These are phyloP conservation scores for Neotoxoptera formosana DNA, from an alignment of 1,140 invertebrate genomes.

Conservation along the genomic window DNA sequence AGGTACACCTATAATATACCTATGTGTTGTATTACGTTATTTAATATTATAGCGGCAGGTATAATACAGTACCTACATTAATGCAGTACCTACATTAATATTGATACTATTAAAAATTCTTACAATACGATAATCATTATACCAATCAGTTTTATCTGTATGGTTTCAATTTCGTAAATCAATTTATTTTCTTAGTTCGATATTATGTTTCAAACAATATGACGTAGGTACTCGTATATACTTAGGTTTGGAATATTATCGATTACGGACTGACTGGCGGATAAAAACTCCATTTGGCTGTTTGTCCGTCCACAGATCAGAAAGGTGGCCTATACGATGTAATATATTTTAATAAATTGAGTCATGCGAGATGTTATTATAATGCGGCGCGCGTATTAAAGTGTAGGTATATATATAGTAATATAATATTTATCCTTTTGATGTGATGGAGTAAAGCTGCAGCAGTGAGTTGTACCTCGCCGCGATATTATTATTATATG, in stretches of 20 bases:
- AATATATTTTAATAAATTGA: slow-evolving; percentile 14
- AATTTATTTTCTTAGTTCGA: neutral
- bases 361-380: neutral
- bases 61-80: too few relatives aligned
- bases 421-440: neutral
- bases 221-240: too few relatives aligned
- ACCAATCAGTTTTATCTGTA: too few relatives aligned
- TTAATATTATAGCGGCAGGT: too few relatives aligned
- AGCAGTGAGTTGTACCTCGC: neutral
- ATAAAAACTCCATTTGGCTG: neutral
- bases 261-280: neutral
- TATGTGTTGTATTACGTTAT: too few relatives aligned
- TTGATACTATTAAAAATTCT: too few relatives aligned
- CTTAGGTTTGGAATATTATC: neutral
- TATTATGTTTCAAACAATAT: neutral
- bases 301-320: neutral
- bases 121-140: too few relatives aligned
- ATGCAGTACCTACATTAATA: too few relatives aligned
- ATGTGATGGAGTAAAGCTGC: neutral
- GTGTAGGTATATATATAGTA: neutral
- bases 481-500: too few relatives aligned
- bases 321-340: neutral
- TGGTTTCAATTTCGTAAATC: too few relatives aligned
- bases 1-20: too few relatives aligned
- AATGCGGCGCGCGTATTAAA: too few relatives aligned